Percentiles rank a stretch among this genome's conserved stretches.
These are phyloP conservation scores for Camponotus fellah DNA, from an alignment of 2,888 invertebrate genomes.

Conservation along the genomic window DNA sequence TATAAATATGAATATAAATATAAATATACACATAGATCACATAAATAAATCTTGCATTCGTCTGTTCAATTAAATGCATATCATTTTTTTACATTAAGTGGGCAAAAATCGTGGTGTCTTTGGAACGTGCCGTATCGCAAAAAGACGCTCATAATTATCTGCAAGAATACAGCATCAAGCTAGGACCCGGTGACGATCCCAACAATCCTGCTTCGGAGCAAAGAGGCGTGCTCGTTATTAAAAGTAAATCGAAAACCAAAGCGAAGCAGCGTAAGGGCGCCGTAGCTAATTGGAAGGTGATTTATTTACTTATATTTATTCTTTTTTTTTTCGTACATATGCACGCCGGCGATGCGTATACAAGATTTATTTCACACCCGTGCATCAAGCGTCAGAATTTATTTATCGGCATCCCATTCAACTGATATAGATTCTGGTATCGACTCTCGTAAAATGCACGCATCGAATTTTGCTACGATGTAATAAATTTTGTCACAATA, in stretches of 20 bases:
- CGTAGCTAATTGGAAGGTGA: constrained; percentile 98
- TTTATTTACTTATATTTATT: constrained; percentile 25
- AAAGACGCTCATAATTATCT: constrained; percentile 96
- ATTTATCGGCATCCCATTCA: constrained; percentile 58
- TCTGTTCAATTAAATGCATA: neutral
- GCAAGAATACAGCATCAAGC: constrained; percentile 97
- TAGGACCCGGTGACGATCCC: constrained; percentile 92
- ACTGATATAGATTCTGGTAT: constrained; percentile 44
- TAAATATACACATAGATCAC: neutral
- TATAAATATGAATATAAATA: neutral
- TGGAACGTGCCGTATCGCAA: constrained; percentile 97
- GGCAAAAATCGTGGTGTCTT: constrained; percentile 99
- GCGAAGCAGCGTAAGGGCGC: constrained; percentile 99
- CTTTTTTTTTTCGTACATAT: constrained; percentile 21
- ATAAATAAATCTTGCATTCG: neutral
- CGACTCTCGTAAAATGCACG: constrained; percentile 32
- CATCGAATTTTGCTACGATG: constrained; percentile 39
- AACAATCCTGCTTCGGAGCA: constrained; percentile 93
- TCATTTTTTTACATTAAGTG: constrained; percentile 89
- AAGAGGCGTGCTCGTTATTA: constrained; percentile 99
- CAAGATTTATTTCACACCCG: constrained; percentile 32
- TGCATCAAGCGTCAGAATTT: constrained; percentile 48
- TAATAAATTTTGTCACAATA: constrained; percentile 27
- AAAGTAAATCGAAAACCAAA: constrained; percentile 97
- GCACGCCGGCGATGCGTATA: constrained; percentile 13